Evolutionary conservation across 2,797 vertebrate genomes (phyloP), one percentile per base, ranked within the genome.

Genomic region (Nothura maculosa): DNA sequence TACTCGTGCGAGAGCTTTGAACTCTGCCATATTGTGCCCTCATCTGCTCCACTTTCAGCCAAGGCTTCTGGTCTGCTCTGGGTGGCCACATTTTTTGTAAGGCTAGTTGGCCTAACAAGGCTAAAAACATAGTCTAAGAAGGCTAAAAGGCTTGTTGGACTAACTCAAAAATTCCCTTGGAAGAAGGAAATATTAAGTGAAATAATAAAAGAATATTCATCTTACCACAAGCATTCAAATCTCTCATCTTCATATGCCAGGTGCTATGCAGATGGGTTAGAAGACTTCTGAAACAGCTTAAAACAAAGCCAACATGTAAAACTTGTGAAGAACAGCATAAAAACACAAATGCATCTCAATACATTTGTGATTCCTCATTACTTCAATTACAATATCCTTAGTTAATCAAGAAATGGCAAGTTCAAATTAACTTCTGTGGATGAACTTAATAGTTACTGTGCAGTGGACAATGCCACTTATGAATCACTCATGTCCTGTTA

Each of bases 51-150:
- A 63, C 0, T 38, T 64, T 25, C 54, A 66, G n/a, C 12, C 25
- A 55, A 15, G 9, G 48, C 42, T 73, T 75, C 47, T 52, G 38
- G 75, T 79, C 32, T 88, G 40, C 63, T 83, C 15, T 5, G 9
- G 43, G 21, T 86, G n/a, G 8, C 16, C 50, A 81, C 34, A 47
- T 69, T 83, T 93, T 81, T 22, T 64, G 16, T 60, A 79, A 72
- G 34, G 58, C 19, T 81, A 92, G 75, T 85, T 92, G 82, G 25
- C 32, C 62, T 83, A 83, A 85, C 48, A 14, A 78, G 24, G 66
- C 18, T 87, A 95, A 94, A 94, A 68, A 91, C 90, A 83, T 81
- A 64, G 58, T 50, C 62, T 89, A 93, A 92, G 81, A 89, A 93
- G 85, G 50, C 20, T 76, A 80, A 96, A 85, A 38, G 72, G 61